Conservation (phyloP, 2,888 invertebrate species). For the Rhagonycha fulva region DNA sequence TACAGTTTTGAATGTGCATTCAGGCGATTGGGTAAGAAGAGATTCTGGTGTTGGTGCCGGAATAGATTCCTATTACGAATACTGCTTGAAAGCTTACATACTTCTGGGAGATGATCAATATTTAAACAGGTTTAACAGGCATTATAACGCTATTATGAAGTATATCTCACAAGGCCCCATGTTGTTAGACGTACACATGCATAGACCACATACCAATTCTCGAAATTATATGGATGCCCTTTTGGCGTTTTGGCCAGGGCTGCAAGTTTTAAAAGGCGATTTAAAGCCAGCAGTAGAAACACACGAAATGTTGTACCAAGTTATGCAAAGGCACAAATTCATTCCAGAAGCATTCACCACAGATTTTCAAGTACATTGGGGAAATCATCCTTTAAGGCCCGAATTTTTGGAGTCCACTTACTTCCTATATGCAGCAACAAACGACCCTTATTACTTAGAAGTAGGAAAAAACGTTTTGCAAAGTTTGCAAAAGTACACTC, state of each 20-base stretch:
- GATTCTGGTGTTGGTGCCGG: constrained; percentile 99
- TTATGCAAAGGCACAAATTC: constrained; percentile 96
- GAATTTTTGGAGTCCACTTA: constrained; percentile 99
- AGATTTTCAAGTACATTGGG: constrained; percentile 97
- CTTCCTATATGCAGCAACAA: constrained; percentile 93
- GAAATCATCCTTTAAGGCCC: constrained; percentile 93
- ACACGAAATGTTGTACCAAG: constrained; percentile 98
- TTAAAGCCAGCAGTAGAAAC: constrained; percentile 97
- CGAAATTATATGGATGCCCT: constrained; percentile 97
- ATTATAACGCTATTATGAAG: constrained; percentile 96
- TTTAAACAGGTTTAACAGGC: constrained; percentile 90
- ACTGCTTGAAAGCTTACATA: constrained; percentile 96
- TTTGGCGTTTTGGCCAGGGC: constrained; percentile 97
- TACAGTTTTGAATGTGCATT: constrained; percentile 95
- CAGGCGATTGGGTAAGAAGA: constrained; percentile 95
- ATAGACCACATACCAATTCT: constrained; percentile 89
- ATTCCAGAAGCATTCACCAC: constrained; percentile 98
- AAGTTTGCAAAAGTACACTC: constrained; percentile 86
- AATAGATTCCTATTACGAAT: constrained; percentile 98
- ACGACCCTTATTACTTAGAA: constrained; percentile 92
- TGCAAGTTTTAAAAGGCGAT: constrained; percentile 83
- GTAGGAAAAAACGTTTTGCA: constrained; percentile 88
- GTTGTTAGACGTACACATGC: constrained; percentile 89
- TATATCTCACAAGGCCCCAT: constrained; percentile 95
- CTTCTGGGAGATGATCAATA: constrained; percentile 93